These are phyloP conservation scores for Piaya cayana DNA, from an alignment of 2,113 vertebrate species.

Conservation along the genomic window DNA sequence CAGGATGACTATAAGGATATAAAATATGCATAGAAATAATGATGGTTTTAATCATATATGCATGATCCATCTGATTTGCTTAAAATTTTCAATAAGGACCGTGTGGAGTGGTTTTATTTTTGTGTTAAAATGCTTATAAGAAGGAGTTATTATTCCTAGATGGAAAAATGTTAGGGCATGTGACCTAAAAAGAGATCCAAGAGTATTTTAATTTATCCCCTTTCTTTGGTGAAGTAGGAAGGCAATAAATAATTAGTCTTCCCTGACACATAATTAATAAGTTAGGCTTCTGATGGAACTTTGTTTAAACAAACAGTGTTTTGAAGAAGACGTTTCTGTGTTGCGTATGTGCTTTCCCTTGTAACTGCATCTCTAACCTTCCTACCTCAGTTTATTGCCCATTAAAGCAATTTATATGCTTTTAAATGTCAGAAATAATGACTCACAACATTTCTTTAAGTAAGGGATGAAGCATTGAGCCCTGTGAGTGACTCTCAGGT, in stretches of 20 bases:
- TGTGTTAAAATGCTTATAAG: not conserved
- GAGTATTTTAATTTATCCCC: constrained; percentile 29
- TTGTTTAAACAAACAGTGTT: constrained; percentile 26
- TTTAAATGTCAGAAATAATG: constrained; percentile 38
- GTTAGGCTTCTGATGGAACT: constrained; percentile 38
- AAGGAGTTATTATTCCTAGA: not conserved
- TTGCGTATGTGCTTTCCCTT: not conserved
- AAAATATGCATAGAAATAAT: not conserved
- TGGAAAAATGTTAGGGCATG: not conserved
- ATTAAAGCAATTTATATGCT: not conserved
- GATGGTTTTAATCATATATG: not conserved
- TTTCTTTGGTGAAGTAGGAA: constrained; percentile 41
- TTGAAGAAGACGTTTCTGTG: constrained; percentile 15
- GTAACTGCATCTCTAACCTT: not conserved
- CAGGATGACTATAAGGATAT: not conserved
- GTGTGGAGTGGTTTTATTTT: not conserved
- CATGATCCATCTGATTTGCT: not conserved
- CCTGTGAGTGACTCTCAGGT: not conserved
- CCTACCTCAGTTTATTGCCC: not conserved
- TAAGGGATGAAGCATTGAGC: not conserved
- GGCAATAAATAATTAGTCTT: constrained; percentile 52
- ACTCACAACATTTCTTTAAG: not conserved
- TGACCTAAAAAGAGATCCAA: constrained; percentile 33
- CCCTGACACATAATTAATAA: constrained; percentile 42
- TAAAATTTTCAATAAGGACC: not conserved